These are phyloP conservation scores for Tamandua tetradactyla DNA, from an alignment of 2,797 vertebrate species.

Conservation along the genomic window DNA sequence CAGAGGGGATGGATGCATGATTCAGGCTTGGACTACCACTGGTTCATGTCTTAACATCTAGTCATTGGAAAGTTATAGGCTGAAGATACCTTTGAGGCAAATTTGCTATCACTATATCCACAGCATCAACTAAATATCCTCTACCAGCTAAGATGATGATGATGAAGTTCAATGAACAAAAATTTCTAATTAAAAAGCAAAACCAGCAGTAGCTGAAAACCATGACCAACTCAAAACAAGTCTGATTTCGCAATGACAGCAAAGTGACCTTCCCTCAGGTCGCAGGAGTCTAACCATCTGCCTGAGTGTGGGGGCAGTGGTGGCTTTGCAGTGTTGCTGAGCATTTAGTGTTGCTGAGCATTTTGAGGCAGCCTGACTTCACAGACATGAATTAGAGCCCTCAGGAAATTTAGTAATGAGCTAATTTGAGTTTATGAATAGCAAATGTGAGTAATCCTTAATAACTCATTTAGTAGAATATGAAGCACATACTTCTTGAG, in stretches of 20 bases:
- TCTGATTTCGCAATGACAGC: not conserved
- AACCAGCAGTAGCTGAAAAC: slow-evolving; percentile 28
- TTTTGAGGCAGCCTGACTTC: slow-evolving; percentile 16
- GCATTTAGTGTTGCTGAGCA: not conserved
- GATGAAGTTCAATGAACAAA: slow-evolving; percentile 36
- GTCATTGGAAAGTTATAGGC: slow-evolving; percentile 62
- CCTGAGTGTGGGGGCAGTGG: not conserved
- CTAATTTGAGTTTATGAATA: slow-evolving; percentile 63
- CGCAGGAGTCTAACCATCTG: not conserved
- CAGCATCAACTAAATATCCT: slow-evolving; percentile 37
- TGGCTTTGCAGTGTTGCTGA: not conserved
- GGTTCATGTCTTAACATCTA: slow-evolving; percentile 57
- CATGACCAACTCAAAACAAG: slow-evolving; percentile 23
- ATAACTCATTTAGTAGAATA: slow-evolving; percentile 57
- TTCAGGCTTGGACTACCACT: slow-evolving; percentile 37
- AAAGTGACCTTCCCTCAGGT: not conserved
- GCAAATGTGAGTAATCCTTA: slow-evolving; percentile 63
- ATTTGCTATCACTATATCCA: not conserved
- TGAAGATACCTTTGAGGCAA: slow-evolving; percentile 62
- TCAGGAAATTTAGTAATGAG: slow-evolving; percentile 39
- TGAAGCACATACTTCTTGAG: not conserved
- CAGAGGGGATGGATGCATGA: slow-evolving; percentile 29
- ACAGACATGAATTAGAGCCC: slow-evolving; percentile 55
- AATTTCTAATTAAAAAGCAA: slow-evolving; percentile 65
- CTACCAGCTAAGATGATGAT: slow-evolving; percentile 40